Base-by-base conservation (phyloP, 2,113 vertebrate species). In the Pollachius pollachius region DNA sequence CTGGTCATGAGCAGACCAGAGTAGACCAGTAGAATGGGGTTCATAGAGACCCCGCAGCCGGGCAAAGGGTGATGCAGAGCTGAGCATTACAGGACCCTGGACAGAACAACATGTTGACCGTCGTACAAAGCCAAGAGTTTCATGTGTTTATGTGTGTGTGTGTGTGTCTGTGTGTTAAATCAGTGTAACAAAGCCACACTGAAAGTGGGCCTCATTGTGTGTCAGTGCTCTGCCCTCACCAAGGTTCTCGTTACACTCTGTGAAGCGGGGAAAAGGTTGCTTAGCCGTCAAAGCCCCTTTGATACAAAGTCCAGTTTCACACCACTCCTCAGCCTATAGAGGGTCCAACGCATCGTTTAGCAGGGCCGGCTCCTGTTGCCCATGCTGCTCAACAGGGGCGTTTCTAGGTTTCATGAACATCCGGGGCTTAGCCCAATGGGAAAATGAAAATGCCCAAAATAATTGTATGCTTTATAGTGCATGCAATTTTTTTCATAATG, bases 281-380 rank as follows among this genome's bases (percentile, higher is more conserved):
- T 85, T 81, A 81, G 73, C 78, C 66, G 52, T 27, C 70, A 48
- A 62, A 75, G 62, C 76, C 77, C 11, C 79, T 86, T 77, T 66
- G 71, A 82, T 60, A 81, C 34, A 73, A 60, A 73, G 68, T 67
- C 75, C 73, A 68, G 73, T 71, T 78, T 81, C 62, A 37, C 54
- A 65, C 81, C 84, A 56, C 60, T 70, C 30, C 30, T 7, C 79
- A 60, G 48, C 15, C 54, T n/a, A 9, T 7, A 48, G 8, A 59
- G 71, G 66, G 72, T 80, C 71, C 79, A 64, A 78, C 67, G 73
- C 65, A 62, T 52, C 67, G 71, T 80, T 87, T 83, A 81, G 73
- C 78, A 18, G 21, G 54, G 48, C 0, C 3, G 64, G 86, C 86
- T 89, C 87, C 87, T 52, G 85, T 89, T 89, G 79, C 88, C 79